Evolutionary conservation across 2,888 invertebrate species (phyloP), one percentile per base, ranked within the genome.

Genomic region (Brachypterus glaber): DNA sequence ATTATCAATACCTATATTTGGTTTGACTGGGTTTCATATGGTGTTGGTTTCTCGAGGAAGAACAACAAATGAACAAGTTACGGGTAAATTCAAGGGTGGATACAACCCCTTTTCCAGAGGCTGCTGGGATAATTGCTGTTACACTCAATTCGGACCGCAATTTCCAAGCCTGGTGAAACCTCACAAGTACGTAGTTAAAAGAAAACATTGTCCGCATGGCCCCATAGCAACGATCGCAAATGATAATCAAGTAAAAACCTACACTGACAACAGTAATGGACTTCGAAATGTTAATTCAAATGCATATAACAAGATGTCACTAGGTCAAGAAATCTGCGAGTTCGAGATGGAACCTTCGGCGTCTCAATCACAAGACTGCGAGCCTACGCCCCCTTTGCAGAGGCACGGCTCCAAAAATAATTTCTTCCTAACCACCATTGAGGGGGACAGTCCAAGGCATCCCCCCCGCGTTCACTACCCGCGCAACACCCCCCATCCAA

Each of bases 1-100:
- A 48, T 72, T 98, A 55, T 83, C 93, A 59, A 88, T 98, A 63
- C 98, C 98, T 44, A 93, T 99, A 55, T 84, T 93, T 67, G 98
- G 97, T 51, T 73, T 98, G 60, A 96, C 97, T 43, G 91, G 91
- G 44, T 99, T 99, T 71, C 98, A 98, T 68, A 83, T 96, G 74
- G 87, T 97, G 56, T 76, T 98, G 51, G 95, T 99, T 37, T 86
- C 92, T 17, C 73, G 96, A 45, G 98, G 97, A 25, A 77, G 97
- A 49, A 98, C 98, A 39, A 98, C 98, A 48, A 99, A 98, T 70
- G 98, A 99, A 71, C 98, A 99, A 75, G 97, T 98, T 45, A 98
- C 98, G 11, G 96, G 96, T 40, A 97, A 97, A 72, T 98, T 97
- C 72, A 90, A 93, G 60, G 93, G 93, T 37, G 97, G 95, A 25